These are phyloP conservation scores for Perodicticus potto DNA, from an alignment of 2,797 vertebrate species.

Conservation along the genomic window DNA sequence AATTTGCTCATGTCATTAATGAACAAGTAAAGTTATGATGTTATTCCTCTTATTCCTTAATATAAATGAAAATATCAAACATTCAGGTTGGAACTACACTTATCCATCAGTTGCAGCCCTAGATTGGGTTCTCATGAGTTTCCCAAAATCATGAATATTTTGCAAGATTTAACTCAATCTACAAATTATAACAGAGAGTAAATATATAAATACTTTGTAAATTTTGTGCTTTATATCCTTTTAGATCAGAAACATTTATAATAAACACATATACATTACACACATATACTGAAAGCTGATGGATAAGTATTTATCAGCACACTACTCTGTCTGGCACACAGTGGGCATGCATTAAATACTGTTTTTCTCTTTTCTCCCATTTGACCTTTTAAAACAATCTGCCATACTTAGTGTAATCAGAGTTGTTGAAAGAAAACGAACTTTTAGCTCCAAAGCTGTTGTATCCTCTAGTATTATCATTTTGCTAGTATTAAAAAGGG, in stretches of 20 bases:
- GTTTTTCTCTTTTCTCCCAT: background rate
- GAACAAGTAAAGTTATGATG: background rate
- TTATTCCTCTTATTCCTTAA: constrained; percentile 22
- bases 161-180: background rate
- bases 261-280: background rate
- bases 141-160: constrained; percentile 25
- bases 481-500: constrained; percentile 29
- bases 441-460: constrained; percentile 35
- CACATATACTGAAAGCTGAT: background rate
- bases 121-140: background rate
- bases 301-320: background rate
- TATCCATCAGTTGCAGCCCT: background rate
- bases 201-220: constrained; percentile 7
- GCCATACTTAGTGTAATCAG: background rate
- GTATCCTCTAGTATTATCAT: background rate
- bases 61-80: constrained; percentile 31
- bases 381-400: constrained; percentile 55
- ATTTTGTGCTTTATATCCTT: background rate
- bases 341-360: background rate
- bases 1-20: constrained; percentile 3
- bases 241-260: background rate
- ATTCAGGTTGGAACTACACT: background rate
- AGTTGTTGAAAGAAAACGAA: constrained; percentile 48
- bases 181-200: background rate
- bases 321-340: background rate